These are phyloP conservation scores for Vandiemenella viatica DNA, from an alignment of 2,888 invertebrate genomes.

Conservation along the genomic window DNA sequence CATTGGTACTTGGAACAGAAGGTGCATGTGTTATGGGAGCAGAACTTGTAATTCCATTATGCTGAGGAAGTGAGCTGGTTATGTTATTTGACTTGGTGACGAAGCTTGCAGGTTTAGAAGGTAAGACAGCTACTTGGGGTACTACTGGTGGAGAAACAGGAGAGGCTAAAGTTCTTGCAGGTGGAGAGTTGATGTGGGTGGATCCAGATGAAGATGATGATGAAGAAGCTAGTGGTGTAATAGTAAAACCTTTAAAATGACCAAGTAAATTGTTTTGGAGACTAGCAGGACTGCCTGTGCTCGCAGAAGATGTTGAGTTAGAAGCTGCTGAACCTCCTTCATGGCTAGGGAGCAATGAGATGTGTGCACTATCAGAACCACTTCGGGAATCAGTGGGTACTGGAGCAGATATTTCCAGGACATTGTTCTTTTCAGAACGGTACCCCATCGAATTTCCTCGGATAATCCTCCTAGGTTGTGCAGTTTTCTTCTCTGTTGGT, in stretches of 20 bases:
- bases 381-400: conserved; percentile 8
- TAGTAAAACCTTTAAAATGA: conserved; percentile 72
- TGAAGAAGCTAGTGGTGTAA: conserved; percentile 29
- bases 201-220: conserved; percentile 8
- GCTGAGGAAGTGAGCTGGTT: conserved; percentile 16
- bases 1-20: neutral
- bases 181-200: conserved; percentile 15
- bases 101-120: conserved; percentile 13
- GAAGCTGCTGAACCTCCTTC: conserved; percentile 2
- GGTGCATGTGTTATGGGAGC: conserved; percentile 18
- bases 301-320: conserved; percentile 5
- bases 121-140: conserved; percentile 20
- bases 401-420: conserved; percentile 15
- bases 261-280: conserved; percentile 52
- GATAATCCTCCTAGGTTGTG: conserved; percentile 10
- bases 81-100: conserved; percentile 13
- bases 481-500: conserved; percentile 22
- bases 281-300: conserved; percentile 2
- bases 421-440: neutral
- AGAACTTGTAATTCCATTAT: conserved; percentile 18
- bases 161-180: conserved; percentile 8
- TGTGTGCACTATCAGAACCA: conserved; percentile 14
- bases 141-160: conserved; percentile 19
- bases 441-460: conserved; percentile 13
- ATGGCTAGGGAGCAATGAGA: conserved; percentile 14